Evolutionary conservation across 2,888 invertebrate genomes (phyloP).

Genomic region (Seladonia tumulorum): DNA sequence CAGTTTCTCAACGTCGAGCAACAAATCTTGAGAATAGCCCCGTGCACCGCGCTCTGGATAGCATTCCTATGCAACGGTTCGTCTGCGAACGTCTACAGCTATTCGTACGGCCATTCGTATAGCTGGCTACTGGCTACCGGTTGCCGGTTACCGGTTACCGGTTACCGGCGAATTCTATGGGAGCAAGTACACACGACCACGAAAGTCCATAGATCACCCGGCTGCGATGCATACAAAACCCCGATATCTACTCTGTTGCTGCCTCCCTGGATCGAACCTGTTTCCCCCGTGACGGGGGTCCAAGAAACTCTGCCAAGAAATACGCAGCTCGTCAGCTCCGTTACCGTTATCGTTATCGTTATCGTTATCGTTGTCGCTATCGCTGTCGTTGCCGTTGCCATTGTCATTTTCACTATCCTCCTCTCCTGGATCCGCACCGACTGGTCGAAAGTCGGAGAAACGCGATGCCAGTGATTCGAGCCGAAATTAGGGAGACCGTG

Average conservation of each 20-base stretch:
- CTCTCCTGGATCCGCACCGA: not conserved
- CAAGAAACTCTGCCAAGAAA: slow-evolving; percentile 29
- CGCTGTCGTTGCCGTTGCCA: not conserved
- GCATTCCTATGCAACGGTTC: slow-evolving; percentile 51
- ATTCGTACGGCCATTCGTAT: slow-evolving; percentile 1
- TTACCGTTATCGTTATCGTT: not conserved
- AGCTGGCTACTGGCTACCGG: slow-evolving; percentile 12
- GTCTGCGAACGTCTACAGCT: slow-evolving; percentile 22
- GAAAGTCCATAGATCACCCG: slow-evolving; percentile 35
- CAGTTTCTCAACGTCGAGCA: slow-evolving; percentile 75
- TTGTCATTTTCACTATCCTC: slow-evolving; percentile 1
- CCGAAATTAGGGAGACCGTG: not conserved
- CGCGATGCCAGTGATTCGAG: not conserved
- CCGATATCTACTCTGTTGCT: slow-evolving; percentile 9
- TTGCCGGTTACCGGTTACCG: not conserved
- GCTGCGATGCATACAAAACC: slow-evolving; percentile 16
- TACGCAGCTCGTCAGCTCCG: not conserved
- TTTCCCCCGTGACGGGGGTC: slow-evolving; percentile 19
- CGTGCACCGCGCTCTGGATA: slow-evolving; percentile 31
- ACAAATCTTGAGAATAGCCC: slow-evolving; percentile 74
- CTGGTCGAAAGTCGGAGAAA: not conserved
- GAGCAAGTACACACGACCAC: slow-evolving; percentile 9
- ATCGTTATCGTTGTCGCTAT: not conserved
- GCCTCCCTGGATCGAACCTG: slow-evolving; percentile 18
- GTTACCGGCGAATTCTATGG: slow-evolving; percentile 13